phyloP scores from a whole-genome alignment of 1,140 invertebrate species.

The Vanessa tameamea region DNA sequence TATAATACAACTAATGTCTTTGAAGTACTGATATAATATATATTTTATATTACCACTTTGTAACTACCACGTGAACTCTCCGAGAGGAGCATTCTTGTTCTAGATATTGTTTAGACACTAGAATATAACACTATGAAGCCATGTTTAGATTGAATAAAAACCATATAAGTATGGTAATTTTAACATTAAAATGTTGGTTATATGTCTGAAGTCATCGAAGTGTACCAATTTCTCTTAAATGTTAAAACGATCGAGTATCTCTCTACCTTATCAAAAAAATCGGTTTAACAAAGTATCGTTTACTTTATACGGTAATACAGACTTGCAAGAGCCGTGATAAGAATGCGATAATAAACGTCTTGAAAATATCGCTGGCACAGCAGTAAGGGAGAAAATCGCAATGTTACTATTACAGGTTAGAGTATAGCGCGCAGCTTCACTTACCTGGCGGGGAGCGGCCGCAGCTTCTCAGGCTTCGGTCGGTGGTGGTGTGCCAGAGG shows the following conservation, averaged over 20 bases:
- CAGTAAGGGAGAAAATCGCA: slow-evolving; percentile 46
- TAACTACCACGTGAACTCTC: no score
- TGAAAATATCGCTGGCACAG: slow-evolving; percentile 51
- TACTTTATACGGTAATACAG: background rate
- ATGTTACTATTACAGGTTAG: slow-evolving; percentile 22
- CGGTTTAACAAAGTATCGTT: background rate
- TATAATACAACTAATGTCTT: no score
- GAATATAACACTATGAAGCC: no score
- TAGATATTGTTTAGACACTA: no score
- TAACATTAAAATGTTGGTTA: no score
- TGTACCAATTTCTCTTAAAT: background rate
- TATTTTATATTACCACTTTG: no score
- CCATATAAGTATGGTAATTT: no score
- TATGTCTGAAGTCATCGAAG: background rate
- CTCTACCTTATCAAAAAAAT: background rate
- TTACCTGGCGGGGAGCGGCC: slow-evolving; percentile 52
- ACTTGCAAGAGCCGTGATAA: slow-evolving; percentile 43
- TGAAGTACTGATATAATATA: no score
- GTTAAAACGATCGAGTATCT: background rate
- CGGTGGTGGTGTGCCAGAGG: slow-evolving; percentile 41
- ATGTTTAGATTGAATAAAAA: no score
- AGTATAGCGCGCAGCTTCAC: slow-evolving; percentile 53
- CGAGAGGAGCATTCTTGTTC: no score
- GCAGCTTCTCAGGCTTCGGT: slow-evolving; percentile 42
- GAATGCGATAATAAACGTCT: slow-evolving; percentile 29